phyloP scores from a whole-genome alignment of 2,797 vertebrate species.

The Pangasius krempfi region DNA sequence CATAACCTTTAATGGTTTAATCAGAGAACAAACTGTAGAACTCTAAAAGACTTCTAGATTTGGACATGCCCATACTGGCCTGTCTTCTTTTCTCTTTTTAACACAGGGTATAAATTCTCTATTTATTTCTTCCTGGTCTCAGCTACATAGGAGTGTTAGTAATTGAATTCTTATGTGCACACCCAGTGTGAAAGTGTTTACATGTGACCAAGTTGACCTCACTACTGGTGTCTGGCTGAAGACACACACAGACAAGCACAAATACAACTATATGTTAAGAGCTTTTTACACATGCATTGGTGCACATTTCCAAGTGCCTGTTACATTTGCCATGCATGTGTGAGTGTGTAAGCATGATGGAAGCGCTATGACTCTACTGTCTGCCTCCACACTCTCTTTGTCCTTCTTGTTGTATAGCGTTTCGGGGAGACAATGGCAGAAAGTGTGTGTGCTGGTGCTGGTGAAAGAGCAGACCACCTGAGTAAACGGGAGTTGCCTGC shows the following conservation, averaged over 20 bases:
- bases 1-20: not conserved
- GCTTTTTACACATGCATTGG: slow-evolving; percentile 40
- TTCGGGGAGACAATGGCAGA: slow-evolving; percentile 25
- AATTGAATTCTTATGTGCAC: not conserved
- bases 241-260: slow-evolving; percentile 58
- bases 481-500: slow-evolving; percentile 72
- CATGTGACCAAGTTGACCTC: not conserved
- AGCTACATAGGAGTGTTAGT: not conserved
- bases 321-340: slow-evolving; percentile 43
- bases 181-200: not conserved
- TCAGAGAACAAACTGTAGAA: not conserved
- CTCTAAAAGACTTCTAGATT: not conserved
- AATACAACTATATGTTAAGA: slow-evolving; percentile 41
- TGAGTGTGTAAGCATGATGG: slow-evolving; percentile 59
- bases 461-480: slow-evolving; percentile 77
- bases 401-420: slow-evolving; percentile 23
- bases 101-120: not conserved
- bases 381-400: slow-evolving; percentile 53
- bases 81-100: not conserved
- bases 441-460: slow-evolving; percentile 10
- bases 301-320: slow-evolving; percentile 58
- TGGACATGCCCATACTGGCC: not conserved
- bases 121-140: not conserved
- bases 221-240: not conserved
- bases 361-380: slow-evolving; percentile 68